These are phyloP conservation scores for Cathartes aura DNA, from an alignment of 2,113 vertebrate genomes.

Conservation along the genomic window DNA sequence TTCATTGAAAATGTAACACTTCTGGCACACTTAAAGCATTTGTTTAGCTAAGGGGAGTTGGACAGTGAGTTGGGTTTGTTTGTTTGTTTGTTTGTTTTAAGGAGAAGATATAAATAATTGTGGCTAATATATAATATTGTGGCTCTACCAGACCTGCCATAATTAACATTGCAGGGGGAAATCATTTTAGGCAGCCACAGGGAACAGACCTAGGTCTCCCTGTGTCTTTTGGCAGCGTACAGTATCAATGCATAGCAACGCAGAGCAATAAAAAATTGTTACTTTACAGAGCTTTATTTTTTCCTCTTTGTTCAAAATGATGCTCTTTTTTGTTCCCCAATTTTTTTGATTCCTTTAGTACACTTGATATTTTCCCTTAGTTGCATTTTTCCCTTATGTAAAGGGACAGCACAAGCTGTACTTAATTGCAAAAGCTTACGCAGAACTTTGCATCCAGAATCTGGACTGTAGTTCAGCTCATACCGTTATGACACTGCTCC, in stretches of 20 bases:
- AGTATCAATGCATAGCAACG: background rate
- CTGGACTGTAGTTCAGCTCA: background rate
- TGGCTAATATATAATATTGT: no score
- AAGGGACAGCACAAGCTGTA: background rate
- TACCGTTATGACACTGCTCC: background rate
- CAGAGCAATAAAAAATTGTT: background rate
- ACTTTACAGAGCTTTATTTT: background rate
- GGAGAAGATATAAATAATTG: background rate
- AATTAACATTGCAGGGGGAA: background rate
- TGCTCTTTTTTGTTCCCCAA: background rate
- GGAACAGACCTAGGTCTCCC: background rate
- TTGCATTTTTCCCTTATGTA: background rate
- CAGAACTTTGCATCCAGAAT: background rate
- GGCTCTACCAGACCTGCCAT: background rate
- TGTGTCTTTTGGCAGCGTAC: background rate
- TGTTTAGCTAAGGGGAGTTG: background rate
- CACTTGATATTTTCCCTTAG: background rate
- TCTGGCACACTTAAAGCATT: background rate
- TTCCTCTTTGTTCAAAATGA: background rate
- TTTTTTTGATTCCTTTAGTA: background rate
- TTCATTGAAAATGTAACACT: background rate
- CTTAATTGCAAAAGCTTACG: background rate
- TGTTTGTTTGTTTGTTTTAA: background rate
- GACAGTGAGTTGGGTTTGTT: background rate
- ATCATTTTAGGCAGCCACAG: background rate